Base-by-base conservation (phyloP, 2,797 vertebrate species). In the Syndactyla subalaris region DNA sequence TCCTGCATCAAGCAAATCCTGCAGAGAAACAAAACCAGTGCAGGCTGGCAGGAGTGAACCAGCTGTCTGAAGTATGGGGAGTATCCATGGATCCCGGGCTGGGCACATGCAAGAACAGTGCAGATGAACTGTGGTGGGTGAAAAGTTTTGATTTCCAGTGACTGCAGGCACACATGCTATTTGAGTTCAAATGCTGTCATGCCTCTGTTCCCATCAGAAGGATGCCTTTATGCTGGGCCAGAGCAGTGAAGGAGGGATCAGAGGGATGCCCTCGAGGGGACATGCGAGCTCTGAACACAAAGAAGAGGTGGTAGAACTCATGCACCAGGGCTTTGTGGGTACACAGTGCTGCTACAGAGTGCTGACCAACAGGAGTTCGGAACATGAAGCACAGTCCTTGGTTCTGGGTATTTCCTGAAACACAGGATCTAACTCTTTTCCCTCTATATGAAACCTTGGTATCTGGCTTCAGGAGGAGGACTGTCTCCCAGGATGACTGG, bases 181-280 rank as follows among this genome's bases (percentile, higher is more conserved):
- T 41, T 32, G 45, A 85, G 45, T 57, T 63, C 24, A 21, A 74
- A 4, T 4, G 30, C 57, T 74, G 45, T 30, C 30, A 12, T 38
- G 38, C 21, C 41, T 54, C 32, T 61, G 49, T 8, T 81, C 15
- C 24, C 51, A 43, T 26, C 66, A 62, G 38, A 61, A 90, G 23
- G 30, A 58, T 46, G 26, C 0, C 0, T 71, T 65, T 1, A 0
- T 58, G 49, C 49, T 26, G 29, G 41, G 62, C 38, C 54, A 57
- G 8, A 58, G 43, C 66, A 72, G 11, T 3, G 39, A 58, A 55
- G 36, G n/a, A 88, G 30, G 48, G 27, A 57, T 57, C 9, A 9
- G 20, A 76, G 23, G 14, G 36, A 20, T 70, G 22, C 39, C 4
- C 22, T 93, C 23, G 51, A 70, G 54, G 32, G 15, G 1, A 62